Evolutionary conservation across 2,888 invertebrate species (phyloP).

Genomic region (Coleophora flavipennella): DNA sequence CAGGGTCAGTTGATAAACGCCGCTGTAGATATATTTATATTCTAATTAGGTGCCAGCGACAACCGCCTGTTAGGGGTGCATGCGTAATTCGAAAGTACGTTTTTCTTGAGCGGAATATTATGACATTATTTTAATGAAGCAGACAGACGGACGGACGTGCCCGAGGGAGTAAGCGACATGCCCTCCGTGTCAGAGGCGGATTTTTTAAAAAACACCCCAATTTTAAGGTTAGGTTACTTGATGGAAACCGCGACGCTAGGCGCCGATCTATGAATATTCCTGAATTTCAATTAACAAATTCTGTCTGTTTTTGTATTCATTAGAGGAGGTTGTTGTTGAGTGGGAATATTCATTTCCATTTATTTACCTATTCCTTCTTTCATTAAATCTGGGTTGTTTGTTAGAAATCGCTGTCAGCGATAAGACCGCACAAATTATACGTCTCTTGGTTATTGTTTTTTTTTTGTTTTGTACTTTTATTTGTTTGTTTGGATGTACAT

Average conservation of each 20-base stretch:
- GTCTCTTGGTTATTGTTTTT: too few species aligned
- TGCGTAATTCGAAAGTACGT: constrained; percentile 51
- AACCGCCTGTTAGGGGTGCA: constrained; percentile 51
- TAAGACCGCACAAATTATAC: too few species aligned
- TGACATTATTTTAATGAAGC: constrained; percentile 44
- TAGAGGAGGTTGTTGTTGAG: not conserved
- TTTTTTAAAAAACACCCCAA: constrained; percentile 2
- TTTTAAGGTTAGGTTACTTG: constrained; percentile 4
- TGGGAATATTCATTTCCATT: not conserved
- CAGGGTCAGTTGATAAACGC: constrained; percentile 56
- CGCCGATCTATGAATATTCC: constrained; percentile 11
- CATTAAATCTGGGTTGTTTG: too few species aligned
- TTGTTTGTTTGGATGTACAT: too few species aligned
- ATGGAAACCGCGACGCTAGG: constrained; percentile 9
- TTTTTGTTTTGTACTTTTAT: too few species aligned
- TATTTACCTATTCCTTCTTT: not conserved
- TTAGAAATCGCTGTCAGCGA: too few species aligned
- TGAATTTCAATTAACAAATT: constrained; percentile 6
- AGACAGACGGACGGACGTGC: constrained; percentile 26
- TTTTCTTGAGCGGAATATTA: constrained; percentile 44
- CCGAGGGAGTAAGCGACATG: constrained; percentile 14
- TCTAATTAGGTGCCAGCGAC: constrained; percentile 60
- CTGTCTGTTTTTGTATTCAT: too few species aligned
- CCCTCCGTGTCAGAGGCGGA: constrained; percentile 4
- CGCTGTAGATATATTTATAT: constrained; percentile 56